These are phyloP conservation scores for Trissolcus basalis DNA, from an alignment of 1,140 invertebrate genomes.

Conservation along the genomic window DNA sequence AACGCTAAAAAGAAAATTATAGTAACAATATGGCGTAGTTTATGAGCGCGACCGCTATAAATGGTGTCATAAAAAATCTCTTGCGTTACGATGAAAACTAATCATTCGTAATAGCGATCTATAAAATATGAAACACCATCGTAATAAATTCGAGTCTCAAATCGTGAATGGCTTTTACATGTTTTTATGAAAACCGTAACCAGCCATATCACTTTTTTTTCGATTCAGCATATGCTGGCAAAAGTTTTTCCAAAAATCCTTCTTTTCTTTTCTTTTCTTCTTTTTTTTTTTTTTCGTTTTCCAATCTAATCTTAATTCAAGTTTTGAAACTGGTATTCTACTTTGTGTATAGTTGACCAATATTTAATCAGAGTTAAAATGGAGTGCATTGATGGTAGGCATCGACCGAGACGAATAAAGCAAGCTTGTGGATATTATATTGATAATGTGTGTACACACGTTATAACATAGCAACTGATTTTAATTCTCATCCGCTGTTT, in stretches of 20 bases:
- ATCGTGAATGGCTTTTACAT: not conserved
- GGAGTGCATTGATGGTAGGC: too few species aligned
- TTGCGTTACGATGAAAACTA: constrained; percentile 39
- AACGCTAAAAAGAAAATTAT: constrained; percentile 39
- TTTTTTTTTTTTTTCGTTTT: too few species aligned
- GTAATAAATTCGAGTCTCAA: not conserved
- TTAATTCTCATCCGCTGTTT: constrained; percentile 53
- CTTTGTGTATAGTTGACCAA: too few species aligned
- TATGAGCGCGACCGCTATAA: constrained; percentile 16
- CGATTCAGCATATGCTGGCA: too few species aligned
- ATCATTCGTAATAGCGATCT: constrained; percentile 16
- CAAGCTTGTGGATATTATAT: constrained; percentile 11
- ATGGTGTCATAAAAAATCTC: constrained; percentile 27
- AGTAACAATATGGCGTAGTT: constrained; percentile 30
- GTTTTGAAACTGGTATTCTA: too few species aligned
- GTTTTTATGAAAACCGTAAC: not conserved
- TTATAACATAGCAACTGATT: constrained; percentile 50
- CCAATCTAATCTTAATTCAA: too few species aligned
- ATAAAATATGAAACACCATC: not conserved
- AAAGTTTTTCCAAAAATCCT: too few species aligned
- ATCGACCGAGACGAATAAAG: too few species aligned
- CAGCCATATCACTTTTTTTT: too few species aligned
- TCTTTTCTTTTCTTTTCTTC: too few species aligned
- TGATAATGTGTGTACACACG: constrained; percentile 11
- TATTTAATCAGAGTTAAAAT: too few species aligned